phyloP scores from a whole-genome alignment of 1,140 invertebrate genomes.

The Anoplolepis gracilipes region DNA sequence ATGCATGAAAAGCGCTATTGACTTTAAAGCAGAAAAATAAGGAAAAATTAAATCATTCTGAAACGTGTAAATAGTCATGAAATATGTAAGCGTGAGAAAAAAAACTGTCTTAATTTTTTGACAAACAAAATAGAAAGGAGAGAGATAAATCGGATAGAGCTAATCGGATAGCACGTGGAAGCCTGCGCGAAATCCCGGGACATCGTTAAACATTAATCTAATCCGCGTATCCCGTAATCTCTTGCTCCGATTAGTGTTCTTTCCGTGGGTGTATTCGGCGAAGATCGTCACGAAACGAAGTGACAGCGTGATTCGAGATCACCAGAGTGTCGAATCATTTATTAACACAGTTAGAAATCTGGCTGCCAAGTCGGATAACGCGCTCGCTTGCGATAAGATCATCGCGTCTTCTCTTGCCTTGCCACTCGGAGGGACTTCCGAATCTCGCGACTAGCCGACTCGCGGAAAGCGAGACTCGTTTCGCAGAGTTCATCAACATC shows the following conservation, averaged over 20 bases:
- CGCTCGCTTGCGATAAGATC: not conserved
- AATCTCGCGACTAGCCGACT: constrained; percentile 13
- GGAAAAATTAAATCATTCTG: not conserved
- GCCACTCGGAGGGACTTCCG: not conserved
- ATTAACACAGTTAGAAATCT: constrained; percentile 3
- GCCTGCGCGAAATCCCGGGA: not conserved
- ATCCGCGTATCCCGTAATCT: not conserved
- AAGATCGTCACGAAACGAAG: not conserved
- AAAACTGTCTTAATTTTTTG: not conserved
- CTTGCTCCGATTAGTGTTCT: no score
- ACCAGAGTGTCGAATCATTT: not conserved
- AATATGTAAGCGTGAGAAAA: not conserved
- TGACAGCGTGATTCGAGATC: not conserved
- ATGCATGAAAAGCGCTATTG: not conserved
- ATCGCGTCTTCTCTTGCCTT: not conserved
- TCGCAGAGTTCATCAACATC: constrained; percentile 40
- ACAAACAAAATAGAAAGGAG: not conserved
- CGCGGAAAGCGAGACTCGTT: constrained; percentile 29
- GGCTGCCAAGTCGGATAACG: not conserved
- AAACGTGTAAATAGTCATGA: not conserved
- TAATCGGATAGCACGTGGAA: not conserved
- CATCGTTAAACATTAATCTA: not conserved
- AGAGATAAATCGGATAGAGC: not conserved
- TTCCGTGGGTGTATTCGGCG: not conserved
- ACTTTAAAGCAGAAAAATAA: not conserved